Evolutionary conservation across 2,888 invertebrate species (phyloP).

Genomic region (Eutolmus rufibarbis): DNA sequence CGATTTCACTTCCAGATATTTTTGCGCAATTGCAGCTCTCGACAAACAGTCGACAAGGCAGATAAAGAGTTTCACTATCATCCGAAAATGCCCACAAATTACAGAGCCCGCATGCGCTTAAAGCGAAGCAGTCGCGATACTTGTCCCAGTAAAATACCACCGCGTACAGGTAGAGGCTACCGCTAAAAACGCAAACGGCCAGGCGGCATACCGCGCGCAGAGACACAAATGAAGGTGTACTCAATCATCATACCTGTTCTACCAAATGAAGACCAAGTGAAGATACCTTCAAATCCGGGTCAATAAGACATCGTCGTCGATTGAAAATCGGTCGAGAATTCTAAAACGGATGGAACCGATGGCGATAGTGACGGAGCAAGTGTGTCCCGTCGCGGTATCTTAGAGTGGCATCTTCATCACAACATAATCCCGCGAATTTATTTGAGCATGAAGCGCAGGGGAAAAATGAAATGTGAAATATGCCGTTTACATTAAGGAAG

Average conservation of each 20-base stretch:
- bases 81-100: slow-evolving; percentile 33
- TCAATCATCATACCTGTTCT: slow-evolving; percentile 40
- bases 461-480: background rate
- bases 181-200: background rate
- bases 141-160: slow-evolving; percentile 46
- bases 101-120: slow-evolving; percentile 42
- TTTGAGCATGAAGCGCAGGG: background rate
- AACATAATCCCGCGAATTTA: background rate
- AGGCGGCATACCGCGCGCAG: background rate
- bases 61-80: slow-evolving; percentile 47
- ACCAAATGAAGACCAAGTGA: slow-evolving; percentile 15
- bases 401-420: background rate
- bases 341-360: slow-evolving; percentile 39
- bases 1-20: slow-evolving; percentile 38
- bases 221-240: slow-evolving; percentile 38
- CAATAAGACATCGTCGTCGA: slow-evolving; percentile 44
- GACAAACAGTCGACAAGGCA: slow-evolving; percentile 9
- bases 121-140: slow-evolving; percentile 7
- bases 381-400: background rate
- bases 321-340: slow-evolving; percentile 44
- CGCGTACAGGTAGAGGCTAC: background rate
- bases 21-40: slow-evolving; percentile 16
- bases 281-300: slow-evolving; percentile 44
- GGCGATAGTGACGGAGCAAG: slow-evolving; percentile 2
- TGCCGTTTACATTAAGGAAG: slow-evolving; percentile 26